Evolutionary conservation across 2,888 invertebrate species (phyloP).

Genomic region (Lysandra coridon): DNA sequence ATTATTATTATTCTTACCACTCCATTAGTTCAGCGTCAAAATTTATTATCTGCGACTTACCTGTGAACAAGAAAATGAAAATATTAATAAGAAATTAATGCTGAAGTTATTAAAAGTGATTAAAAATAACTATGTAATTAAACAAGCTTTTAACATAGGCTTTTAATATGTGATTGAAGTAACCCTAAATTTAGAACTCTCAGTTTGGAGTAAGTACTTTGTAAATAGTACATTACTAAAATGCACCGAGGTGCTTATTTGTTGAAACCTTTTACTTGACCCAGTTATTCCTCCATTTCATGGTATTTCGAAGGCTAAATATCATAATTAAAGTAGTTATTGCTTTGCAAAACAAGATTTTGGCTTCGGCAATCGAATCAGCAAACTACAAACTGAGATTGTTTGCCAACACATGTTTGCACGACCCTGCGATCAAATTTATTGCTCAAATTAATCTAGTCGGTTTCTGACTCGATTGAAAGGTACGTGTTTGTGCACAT

Average conservation of each 20-base stretch:
- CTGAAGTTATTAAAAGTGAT: background rate
- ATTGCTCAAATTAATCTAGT: conserved; percentile 46
- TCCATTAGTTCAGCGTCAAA: background rate
- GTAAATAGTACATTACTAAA: background rate
- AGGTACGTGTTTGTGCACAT: conserved; percentile 42
- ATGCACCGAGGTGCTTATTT: background rate
- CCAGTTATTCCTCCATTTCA: background rate
- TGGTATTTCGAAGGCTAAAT: background rate
- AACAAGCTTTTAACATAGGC: no score
- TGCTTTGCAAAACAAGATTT: background rate
- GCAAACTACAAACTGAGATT: conserved; percentile 1
- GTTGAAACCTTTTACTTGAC: background rate
- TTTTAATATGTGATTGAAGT: no score
- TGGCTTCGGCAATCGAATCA: background rate
- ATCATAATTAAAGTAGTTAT: background rate
- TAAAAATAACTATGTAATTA: no score
- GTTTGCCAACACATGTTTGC: conserved; percentile 32
- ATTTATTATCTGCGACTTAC: background rate
- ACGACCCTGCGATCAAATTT: conserved; percentile 39
- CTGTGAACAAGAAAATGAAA: background rate
- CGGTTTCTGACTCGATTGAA: conserved; percentile 44
- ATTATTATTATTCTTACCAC: background rate
- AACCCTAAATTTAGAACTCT: no score
- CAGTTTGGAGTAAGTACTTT: no score
- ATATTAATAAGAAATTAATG: background rate